Evolutionary conservation across 1,140 invertebrate genomes (phyloP).

Genomic region (Cepaea nemoralis): DNA sequence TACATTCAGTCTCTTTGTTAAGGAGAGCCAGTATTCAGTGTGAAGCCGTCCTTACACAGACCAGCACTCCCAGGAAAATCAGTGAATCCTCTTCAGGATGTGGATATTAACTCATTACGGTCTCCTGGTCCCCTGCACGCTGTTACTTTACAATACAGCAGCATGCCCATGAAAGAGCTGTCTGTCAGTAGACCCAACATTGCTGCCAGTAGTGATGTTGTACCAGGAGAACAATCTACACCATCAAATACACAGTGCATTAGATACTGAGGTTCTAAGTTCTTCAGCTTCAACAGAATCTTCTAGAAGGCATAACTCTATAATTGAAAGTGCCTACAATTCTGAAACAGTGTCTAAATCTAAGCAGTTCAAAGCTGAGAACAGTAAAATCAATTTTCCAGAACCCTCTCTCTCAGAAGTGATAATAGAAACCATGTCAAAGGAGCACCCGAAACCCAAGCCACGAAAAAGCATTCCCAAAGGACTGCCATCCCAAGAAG

Average conservation of each 20-base stretch:
- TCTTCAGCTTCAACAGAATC: not conserved
- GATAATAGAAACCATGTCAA: not conserved
- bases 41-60: slow-evolving; percentile 25
- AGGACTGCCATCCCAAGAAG: not conserved
- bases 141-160: slow-evolving; percentile 33
- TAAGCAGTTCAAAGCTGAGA: not conserved
- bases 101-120: slow-evolving; percentile 21
- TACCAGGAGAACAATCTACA: too few species aligned
- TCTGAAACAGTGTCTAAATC: not conserved
- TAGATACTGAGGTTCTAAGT: not conserved
- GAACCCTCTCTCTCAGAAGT: not conserved
- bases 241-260: not conserved
- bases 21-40: slow-evolving; percentile 35
- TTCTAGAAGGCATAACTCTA: not conserved
- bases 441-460: not conserved
- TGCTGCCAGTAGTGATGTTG: not conserved
- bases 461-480: not conserved
- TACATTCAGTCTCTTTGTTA: slow-evolving; percentile 7
- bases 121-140: slow-evolving; percentile 34
- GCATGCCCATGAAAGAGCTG: not conserved
- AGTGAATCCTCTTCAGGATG: slow-evolving; percentile 26
- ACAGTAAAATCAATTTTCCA: not conserved
- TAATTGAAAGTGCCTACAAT: not conserved
- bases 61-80: not conserved
- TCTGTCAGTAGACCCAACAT: not conserved